Evolutionary conservation across 2,888 invertebrate genomes (phyloP), one percentile per base, ranked within the genome.

Genomic region (Agrochola macilenta): DNA sequence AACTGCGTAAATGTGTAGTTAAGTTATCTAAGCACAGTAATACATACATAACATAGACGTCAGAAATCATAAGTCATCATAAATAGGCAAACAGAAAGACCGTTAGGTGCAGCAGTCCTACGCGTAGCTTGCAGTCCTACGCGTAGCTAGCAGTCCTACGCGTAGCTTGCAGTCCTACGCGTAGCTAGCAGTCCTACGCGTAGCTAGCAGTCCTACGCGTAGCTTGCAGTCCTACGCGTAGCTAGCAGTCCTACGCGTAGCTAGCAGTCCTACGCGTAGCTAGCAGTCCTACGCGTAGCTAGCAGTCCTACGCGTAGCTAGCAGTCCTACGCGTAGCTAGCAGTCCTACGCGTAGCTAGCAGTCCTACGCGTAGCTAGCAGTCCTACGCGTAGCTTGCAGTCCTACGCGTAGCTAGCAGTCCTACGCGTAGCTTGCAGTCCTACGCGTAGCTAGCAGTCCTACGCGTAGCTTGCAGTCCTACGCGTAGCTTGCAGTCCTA

Each of bases 21-120:
- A 68, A 20, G 75, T 69, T 79, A 79, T 49, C n/a, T 70, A 80
- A 69, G 58, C 46, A 14, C 26, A 26, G 66, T 43, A 5, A 69
- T 9, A 54, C 5, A 63, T 11, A 57, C 5, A 63, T 11, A 57
- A 76, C 52, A 63, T 60, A 17, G 46, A 8, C 60, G 65, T 54
- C 35, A 76, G 26, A 65, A 61, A 46, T 49, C 54, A 52, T 49
- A 58, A 52, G 26, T n/a, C 43, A 30, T 52, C 39, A 26, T 30
- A 30, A 30, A 30, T 30, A n/a, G n/a, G n/a, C n/a, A n/a, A n/a
- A n/a, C n/a, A n/a, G n/a, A n/a, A n/a, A n/a, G n/a, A n/a, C n/a
- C n/a, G n/a, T n/a, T n/a, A n/a, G n/a, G n/a, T n/a, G n/a, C n/a
- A n/a, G 30, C 30, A 30, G 74, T n/a, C 8, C 5, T 49, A 3